phyloP scores from a whole-genome alignment of 2,888 invertebrate genomes.

The Panorpa germanica region DNA sequence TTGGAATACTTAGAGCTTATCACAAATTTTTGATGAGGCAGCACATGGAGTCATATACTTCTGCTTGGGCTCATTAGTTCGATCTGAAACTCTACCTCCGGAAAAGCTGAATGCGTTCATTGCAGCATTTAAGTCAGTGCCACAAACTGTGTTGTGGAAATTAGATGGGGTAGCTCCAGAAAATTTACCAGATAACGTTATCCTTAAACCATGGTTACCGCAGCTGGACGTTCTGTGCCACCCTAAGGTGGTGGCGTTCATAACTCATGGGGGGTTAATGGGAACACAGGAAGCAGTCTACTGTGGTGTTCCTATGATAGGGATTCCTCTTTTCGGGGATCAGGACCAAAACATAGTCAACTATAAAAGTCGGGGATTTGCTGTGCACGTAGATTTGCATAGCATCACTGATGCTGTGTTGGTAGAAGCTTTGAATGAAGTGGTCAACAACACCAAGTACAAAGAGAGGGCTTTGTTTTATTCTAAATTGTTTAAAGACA shows the following conservation, averaged over 20 bases:
- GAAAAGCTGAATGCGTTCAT: no score
- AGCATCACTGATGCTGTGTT: conserved; percentile 19
- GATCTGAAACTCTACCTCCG: no score
- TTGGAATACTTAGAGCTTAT: no score
- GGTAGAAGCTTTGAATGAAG: conserved; percentile 14
- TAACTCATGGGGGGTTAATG: conserved; percentile 28
- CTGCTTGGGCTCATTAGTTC: no score
- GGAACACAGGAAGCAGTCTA: conserved; percentile 27
- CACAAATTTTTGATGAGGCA: conserved; percentile 10
- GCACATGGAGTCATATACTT: no score
- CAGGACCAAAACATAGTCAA: conserved; percentile 28
- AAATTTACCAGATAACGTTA: conserved; percentile 18
- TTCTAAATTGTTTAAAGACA: no score
- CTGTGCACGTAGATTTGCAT: conserved; percentile 19
- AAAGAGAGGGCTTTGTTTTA: no score
- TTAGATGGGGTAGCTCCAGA: conserved; percentile 11
- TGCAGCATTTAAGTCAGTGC: no score
- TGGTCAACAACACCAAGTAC: conserved; percentile 18
- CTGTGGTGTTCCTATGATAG: conserved; percentile 28
- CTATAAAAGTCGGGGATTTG: conserved; percentile 24
- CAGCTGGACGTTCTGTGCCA: conserved; percentile 27
- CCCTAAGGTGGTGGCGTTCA: conserved; percentile 25
- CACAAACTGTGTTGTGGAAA: conserved; percentile 13
- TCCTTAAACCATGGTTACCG: conserved; percentile 25
- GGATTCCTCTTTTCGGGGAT: conserved; percentile 30